These are phyloP conservation scores for Phoebastria nigripes DNA, from an alignment of 2,797 vertebrate genomes.

Conservation along the genomic window DNA sequence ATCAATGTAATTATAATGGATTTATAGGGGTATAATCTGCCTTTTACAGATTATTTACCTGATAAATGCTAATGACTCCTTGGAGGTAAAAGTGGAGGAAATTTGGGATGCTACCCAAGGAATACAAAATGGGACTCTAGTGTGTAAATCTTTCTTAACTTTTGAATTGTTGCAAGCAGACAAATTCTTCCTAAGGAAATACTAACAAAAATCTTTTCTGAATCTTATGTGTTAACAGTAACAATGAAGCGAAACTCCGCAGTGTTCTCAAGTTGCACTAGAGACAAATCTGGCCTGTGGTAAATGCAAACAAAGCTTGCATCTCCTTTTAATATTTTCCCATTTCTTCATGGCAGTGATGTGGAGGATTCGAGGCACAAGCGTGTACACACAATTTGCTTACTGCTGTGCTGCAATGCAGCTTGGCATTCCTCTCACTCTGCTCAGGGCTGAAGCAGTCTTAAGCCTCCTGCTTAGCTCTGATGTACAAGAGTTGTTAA, in stretches of 20 bases:
- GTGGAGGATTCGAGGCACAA: neutral
- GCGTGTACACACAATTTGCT: neutral
- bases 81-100: neutral
- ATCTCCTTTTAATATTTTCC: neutral
- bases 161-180: neutral
- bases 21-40: constrained; percentile 12
- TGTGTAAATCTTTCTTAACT: constrained; percentile 14
- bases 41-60: constrained; percentile 25
- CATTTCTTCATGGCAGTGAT: neutral
- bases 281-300: neutral
- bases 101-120: constrained; percentile 43
- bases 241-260: neutral
- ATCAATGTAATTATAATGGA: constrained; percentile 10
- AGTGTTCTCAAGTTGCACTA: neutral
- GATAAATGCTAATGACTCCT: constrained; percentile 23
- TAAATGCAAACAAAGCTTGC: neutral
- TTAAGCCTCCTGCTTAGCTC: neutral
- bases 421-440: neutral
- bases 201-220: neutral
- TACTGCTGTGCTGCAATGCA: neutral
- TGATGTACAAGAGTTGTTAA: neutral
- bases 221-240: neutral
- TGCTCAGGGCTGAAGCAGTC: neutral
- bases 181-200: neutral
- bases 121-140: neutral